Conservation (phyloP, 2,797 vertebrate species). For the Alectoris magna region DNA sequence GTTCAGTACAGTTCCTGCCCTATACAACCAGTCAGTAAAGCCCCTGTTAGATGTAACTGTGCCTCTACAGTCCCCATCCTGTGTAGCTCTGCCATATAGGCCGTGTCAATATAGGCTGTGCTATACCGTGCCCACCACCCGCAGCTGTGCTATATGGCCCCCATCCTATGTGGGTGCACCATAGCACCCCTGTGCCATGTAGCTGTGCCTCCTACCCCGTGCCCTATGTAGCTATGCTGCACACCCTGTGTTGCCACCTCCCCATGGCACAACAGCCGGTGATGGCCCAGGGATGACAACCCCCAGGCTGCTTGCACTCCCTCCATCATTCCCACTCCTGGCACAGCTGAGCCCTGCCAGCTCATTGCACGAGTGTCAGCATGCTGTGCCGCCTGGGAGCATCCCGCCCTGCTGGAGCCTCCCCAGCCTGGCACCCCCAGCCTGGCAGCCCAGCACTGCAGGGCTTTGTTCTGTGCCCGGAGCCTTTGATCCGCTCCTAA, state of each 20-base stretch:
- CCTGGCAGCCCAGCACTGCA: background rate
- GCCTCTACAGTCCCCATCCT: background rate
- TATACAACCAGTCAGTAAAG: rapidly evolving
- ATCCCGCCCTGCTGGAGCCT: background rate
- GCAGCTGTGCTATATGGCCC: background rate
- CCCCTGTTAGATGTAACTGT: rapidly evolving
- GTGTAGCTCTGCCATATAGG: background rate
- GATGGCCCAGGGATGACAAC: rapidly evolving
- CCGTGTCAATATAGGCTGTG: background rate
- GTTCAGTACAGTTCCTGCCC: background rate
- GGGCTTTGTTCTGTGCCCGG: slow-evolving; percentile 47
- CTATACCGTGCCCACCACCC: rapidly evolving
- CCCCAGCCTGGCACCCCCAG: background rate
- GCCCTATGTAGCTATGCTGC: too few relatives aligned
- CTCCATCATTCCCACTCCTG: background rate
- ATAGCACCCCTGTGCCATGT: too few relatives aligned
- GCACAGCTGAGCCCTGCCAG: background rate
- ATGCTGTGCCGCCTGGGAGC: background rate
- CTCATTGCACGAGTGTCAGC: background rate
- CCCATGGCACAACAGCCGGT: rapidly evolving
- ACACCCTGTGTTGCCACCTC: background rate
- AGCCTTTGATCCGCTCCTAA: slow-evolving; percentile 25
- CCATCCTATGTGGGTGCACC: too few relatives aligned
- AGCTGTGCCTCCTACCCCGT: too few relatives aligned
- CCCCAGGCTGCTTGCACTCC: background rate